Conservation (phyloP, 1,140 invertebrate species). For the Thereuonema tuberculata region DNA sequence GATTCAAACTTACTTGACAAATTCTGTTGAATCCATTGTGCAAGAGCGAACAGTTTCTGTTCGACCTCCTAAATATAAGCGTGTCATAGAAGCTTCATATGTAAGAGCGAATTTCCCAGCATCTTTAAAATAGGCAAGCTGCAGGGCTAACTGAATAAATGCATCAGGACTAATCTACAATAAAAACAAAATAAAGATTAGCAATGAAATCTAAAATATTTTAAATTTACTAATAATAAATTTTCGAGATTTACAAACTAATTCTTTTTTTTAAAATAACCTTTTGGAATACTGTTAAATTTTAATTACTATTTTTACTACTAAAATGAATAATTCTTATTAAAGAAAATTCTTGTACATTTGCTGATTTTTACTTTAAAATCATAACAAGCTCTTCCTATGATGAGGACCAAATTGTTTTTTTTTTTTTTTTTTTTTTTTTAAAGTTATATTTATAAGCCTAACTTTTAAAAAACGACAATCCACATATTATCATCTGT, state of each 20-base stretch:
- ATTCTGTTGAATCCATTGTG: slow-evolving; percentile 22
- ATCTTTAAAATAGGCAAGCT: slow-evolving; percentile 31
- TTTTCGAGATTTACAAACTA: no score
- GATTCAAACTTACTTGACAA: slow-evolving; percentile 8
- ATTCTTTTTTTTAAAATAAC: not conserved
- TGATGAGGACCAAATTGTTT: no score
- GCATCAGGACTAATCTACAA: slow-evolving; percentile 34
- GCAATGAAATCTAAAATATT: slow-evolving; percentile 2
- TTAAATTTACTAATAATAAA: not conserved
- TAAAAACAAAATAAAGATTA: not conserved
- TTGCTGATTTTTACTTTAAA: no score
- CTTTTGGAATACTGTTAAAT: no score
- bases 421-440: no score
- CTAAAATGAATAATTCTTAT: no score
- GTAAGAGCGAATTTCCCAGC: slow-evolving; percentile 34
- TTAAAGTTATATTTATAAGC: no score
- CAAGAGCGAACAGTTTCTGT: slow-evolving; percentile 39
- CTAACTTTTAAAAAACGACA: no score
- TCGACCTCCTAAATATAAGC: slow-evolving; percentile 37
- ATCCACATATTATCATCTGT: no score
- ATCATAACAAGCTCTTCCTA: no score
- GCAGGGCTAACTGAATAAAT: slow-evolving; percentile 31
- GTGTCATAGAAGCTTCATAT: slow-evolving; percentile 41
- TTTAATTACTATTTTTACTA: no score
- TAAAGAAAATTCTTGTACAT: no score